A percentile compares a stretch with the other conserved stretches of the same genome.
These are phyloP conservation scores for Pristionchus maxplancki DNA, from an alignment of 2,888 invertebrate species.

Conservation along the genomic window DNA sequence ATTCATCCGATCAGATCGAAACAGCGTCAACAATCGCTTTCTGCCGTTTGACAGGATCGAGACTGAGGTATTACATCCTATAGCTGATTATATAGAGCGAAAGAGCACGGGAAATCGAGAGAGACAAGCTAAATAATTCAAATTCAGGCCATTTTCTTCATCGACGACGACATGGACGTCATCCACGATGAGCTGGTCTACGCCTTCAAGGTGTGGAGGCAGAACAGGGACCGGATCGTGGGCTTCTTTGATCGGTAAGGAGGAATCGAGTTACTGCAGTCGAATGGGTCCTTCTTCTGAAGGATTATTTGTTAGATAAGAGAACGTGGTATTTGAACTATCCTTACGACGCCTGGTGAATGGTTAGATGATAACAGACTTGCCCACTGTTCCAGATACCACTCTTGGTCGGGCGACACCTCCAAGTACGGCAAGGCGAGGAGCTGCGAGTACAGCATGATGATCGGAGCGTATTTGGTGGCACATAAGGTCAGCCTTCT, in stretches of 20 bases:
- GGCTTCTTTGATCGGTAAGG: constrained; percentile 91
- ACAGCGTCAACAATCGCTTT: constrained; percentile 41
- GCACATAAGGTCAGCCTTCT: background rate
- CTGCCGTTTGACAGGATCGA: constrained; percentile 29
- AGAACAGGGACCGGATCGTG: constrained; percentile 93
- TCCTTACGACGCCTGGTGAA: no score
- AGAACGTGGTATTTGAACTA: no score
- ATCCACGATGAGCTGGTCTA: background rate
- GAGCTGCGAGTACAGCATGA: constrained; percentile 40
- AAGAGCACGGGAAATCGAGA: background rate
- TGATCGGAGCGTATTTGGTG: background rate
- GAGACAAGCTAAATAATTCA: background rate
- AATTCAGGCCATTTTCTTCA: constrained; percentile 80
- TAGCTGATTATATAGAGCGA: no score
- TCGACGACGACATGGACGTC: constrained; percentile 41
- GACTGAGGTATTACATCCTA: background rate
- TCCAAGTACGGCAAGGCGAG: background rate
- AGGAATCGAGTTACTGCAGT: no score
- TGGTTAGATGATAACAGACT: background rate
- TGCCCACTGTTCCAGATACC: background rate
- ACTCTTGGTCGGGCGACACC: background rate
- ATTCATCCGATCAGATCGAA: constrained; percentile 71
- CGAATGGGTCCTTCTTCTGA: no score
- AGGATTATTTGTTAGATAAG: background rate
- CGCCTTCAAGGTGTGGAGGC: constrained; percentile 90